phyloP scores from a whole-genome alignment of 2,113 vertebrate genomes.

The Ursus arctos region DNA sequence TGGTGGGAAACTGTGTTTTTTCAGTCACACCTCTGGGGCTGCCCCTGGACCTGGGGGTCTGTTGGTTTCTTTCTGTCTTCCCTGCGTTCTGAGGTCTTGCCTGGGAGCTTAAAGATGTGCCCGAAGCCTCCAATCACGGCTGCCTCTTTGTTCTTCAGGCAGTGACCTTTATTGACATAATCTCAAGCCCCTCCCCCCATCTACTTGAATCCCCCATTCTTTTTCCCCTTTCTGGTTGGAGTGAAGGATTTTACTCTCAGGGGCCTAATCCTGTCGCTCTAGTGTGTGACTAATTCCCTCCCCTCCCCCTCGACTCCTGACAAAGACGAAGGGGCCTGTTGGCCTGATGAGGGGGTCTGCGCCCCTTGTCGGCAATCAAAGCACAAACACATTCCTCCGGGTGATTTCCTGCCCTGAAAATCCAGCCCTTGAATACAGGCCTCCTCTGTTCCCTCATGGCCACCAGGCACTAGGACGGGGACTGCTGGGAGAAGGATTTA shows the following conservation, averaged over 20 bases:
- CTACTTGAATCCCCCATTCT: conserved; percentile 72
- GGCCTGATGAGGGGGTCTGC: neutral
- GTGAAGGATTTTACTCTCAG: conserved; percentile 62
- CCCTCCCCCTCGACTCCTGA: neutral
- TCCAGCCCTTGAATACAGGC: conserved; percentile 60
- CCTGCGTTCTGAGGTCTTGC: neutral
- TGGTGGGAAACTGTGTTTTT: neutral
- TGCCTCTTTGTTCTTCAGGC: conserved; percentile 60
- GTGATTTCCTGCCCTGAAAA: conserved; percentile 74
- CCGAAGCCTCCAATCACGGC: neutral
- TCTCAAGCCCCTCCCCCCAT: neutral
- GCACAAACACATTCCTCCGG: conserved; percentile 60
- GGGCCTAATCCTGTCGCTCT: conserved; percentile 63
- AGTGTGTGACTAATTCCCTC: conserved; percentile 71
- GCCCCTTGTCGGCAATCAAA: conserved; percentile 65
- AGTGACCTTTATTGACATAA: conserved; percentile 71
- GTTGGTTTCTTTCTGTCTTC: neutral
- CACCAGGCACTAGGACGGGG: neutral
- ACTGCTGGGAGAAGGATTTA: conserved; percentile 49
- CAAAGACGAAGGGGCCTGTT: conserved; percentile 61
- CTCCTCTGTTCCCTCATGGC: conserved; percentile 63
- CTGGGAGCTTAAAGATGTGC: neutral
- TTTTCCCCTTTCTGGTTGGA: conserved; percentile 40
- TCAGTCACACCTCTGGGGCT: neutral
- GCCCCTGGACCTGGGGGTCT: neutral